Evolutionary conservation across 1,140 invertebrate species (phyloP).

Genomic region (Drosophila parvula): DNA sequence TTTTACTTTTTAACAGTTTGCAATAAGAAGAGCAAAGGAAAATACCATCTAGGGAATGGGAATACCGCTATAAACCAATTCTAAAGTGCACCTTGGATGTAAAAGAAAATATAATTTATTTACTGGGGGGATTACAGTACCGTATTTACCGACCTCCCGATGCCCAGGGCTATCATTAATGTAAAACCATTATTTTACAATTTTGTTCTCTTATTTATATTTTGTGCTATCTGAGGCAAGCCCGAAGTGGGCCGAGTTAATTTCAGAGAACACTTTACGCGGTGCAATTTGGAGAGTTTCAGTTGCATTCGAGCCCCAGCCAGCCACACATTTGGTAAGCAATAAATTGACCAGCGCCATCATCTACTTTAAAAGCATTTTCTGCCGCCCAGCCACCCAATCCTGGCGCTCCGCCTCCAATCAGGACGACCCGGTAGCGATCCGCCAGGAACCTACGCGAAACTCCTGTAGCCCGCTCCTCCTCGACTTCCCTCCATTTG

Average conservation of each 20-base stretch:
- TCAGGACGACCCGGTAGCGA: conserved; percentile 23
- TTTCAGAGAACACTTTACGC: conserved; percentile 71
- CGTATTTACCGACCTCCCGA: conserved; percentile 21
- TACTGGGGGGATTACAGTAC: conserved; percentile 14
- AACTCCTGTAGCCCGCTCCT: conserved; percentile 1
- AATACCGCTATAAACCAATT: neutral
- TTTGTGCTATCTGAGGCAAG: conserved; percentile 50
- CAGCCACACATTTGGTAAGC: conserved; percentile 66
- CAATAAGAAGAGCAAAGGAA: neutral
- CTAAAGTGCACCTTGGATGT: neutral
- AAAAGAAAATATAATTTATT: conserved; percentile 7
- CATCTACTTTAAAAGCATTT: conserved; percentile 79
- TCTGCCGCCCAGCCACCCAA: conserved; percentile 26
- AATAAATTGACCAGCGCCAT: conserved; percentile 74
- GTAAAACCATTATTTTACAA: conserved; percentile 44
- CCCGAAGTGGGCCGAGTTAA: conserved; percentile 61
- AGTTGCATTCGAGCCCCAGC: conserved; percentile 43
- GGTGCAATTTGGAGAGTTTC: conserved; percentile 55
- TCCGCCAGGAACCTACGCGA: conserved; percentile 15
- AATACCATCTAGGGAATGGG: too few species aligned
- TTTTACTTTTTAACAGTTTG: neutral
- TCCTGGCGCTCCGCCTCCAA: conserved; percentile 17
- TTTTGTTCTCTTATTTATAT: conserved; percentile 44
- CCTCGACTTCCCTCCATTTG: conserved; percentile 1
- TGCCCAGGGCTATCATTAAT: conserved; percentile 46